A percentile compares a stretch with the other conserved stretches of the same genome.
Conservation (phyloP, 1,140 invertebrate genomes). For the Catajapyx aquilonaris region DNA sequence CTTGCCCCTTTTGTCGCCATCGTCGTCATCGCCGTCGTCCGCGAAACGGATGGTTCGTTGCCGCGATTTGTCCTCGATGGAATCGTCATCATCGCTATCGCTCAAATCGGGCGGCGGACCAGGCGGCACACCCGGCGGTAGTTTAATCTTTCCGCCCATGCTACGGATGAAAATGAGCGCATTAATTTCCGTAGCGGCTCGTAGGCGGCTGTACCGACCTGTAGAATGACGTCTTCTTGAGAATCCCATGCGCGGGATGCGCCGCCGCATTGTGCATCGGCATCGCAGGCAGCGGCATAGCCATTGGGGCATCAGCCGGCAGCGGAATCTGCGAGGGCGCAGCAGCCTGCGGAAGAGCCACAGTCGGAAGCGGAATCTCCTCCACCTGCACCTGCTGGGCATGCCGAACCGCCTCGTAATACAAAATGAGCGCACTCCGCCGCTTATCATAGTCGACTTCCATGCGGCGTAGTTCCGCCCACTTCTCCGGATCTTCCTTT, state of each 20-base stretch:
- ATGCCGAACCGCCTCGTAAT: conserved; percentile 84
- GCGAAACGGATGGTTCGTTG: conserved; percentile 39
- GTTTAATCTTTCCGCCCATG: too few relatives aligned
- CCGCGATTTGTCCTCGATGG: conserved; percentile 17
- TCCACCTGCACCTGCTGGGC: conserved; percentile 91
- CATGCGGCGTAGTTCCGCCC: conserved; percentile 70
- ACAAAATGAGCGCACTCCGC: conserved; percentile 61
- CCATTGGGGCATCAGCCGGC: conserved; percentile 30
- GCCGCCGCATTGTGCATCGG: too few relatives aligned
- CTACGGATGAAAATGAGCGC: too few relatives aligned
- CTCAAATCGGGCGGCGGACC: conserved; percentile 54
- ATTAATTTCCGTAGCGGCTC: too few relatives aligned
- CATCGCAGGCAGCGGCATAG: conserved; percentile 13
- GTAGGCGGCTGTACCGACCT: too few relatives aligned
- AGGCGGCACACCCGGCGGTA: conserved; percentile 74
- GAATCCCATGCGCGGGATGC: conserved; percentile 36
- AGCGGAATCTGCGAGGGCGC: conserved; percentile 53
- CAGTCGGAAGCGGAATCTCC: conserved; percentile 78
- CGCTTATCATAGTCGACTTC: conserved; percentile 85
- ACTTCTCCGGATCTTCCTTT: conserved; percentile 91
- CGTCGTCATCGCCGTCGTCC: conserved; percentile 32
- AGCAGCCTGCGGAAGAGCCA: conserved; percentile 20
- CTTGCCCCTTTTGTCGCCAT: conserved; percentile 19
- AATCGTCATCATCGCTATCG: conserved; percentile 37
- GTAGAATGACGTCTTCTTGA: conserved; percentile 49